Percentiles rank a stretch among this genome's conserved stretches.
phyloP scores from a whole-genome alignment of 53 echinoderm and acorn worm genomes.

The Echinometra lucunter region DNA sequence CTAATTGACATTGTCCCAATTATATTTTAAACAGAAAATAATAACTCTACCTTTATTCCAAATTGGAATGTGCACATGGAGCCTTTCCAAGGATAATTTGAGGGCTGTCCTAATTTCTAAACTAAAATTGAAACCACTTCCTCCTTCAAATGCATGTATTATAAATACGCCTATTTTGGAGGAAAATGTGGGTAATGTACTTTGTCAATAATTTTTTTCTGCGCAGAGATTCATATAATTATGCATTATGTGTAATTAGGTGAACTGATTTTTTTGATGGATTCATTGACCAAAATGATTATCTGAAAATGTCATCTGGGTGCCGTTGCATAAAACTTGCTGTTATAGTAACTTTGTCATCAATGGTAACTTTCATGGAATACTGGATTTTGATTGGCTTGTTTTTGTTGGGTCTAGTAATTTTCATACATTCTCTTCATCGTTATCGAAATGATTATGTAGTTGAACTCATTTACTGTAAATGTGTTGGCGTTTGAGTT shows the following conservation, averaged over 20 bases:
- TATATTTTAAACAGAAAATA: background rate
- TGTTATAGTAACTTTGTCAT: too few relatives aligned
- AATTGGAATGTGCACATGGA: background rate
- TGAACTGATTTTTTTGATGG: background rate
- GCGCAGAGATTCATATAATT: background rate
- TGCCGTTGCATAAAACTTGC: too few relatives aligned
- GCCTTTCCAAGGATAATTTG: background rate
- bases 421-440: too few relatives aligned
- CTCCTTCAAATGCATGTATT: background rate
- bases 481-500: too few relatives aligned
- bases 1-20: background rate
- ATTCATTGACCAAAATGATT: background rate
- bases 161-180: background rate
- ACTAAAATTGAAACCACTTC: background rate
- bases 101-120: background rate
- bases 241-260: background rate
- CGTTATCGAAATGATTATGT: too few relatives aligned
- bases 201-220: background rate
- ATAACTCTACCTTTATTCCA: background rate
- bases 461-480: too few relatives aligned
- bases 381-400: too few relatives aligned
- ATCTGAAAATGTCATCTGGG: background rate
- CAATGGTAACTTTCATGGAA: too few relatives aligned
- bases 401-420: too few relatives aligned
- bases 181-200: background rate